Evolutionary conservation across 2,888 invertebrate genomes (phyloP).

Genomic region (Chaitophorus viminalis): DNA sequence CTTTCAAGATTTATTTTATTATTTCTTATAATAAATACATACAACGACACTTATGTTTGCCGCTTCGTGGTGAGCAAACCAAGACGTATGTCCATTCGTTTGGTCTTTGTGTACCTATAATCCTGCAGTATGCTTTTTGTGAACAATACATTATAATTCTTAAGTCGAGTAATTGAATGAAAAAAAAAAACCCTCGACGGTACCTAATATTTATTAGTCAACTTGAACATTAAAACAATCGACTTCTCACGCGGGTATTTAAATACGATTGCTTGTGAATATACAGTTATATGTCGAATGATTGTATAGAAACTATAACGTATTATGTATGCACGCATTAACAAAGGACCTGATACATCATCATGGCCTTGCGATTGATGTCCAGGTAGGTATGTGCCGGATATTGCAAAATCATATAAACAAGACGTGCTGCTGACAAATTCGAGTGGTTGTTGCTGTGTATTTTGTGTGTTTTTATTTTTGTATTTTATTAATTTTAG

Average conservation of each 20-base stretch:
- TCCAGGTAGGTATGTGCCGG: slow-evolving; percentile 38
- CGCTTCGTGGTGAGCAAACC: no score
- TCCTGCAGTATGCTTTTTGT: no score
- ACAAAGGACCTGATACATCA: slow-evolving; percentile 11
- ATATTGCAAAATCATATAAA: slow-evolving; percentile 57
- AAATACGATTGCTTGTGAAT: background rate
- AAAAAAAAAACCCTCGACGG: no score
- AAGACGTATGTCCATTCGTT: no score
- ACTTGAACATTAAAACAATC: background rate
- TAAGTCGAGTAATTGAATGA: no score
- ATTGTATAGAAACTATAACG: slow-evolving; percentile 25
- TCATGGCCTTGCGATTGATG: slow-evolving; percentile 39
- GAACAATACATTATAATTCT: no score
- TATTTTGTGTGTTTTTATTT: background rate
- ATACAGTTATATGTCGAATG: background rate
- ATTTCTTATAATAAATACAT: no score
- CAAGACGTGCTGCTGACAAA: slow-evolving; percentile 50
- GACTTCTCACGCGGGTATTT: background rate
- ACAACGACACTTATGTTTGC: no score
- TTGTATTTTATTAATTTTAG: slow-evolving; percentile 35
- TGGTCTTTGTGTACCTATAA: no score
- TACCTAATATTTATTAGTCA: background rate
- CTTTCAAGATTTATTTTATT: no score
- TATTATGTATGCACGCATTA: slow-evolving; percentile 8
- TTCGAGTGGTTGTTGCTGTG: slow-evolving; percentile 38